Base-by-base conservation (phyloP, 2,113 vertebrate genomes). In the Corvus cornix region DNA sequence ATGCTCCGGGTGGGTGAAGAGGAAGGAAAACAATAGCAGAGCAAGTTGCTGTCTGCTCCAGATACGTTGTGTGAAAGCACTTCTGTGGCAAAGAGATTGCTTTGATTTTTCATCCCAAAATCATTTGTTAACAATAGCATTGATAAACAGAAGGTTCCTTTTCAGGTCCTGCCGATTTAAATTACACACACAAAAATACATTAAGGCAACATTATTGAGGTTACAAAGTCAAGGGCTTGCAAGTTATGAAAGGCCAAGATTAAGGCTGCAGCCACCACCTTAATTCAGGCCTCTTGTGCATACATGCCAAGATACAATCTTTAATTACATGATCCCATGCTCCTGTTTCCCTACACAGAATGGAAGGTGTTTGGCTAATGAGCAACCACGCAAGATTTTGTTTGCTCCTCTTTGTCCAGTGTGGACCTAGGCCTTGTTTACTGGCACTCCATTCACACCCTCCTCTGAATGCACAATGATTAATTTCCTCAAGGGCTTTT, bases 71-170 rank as follows among this genome's bases (percentile, higher is more conserved):
- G 82, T 84, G 95, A 95, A 95, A 92, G 77, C 11, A 1, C 90
- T 58, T 64, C 89, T 95, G 88, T 58, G 46, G 86, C 69, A 60
- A 49, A 75, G 92, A 96, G 93, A 95, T 96, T 93, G 88, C 95
- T 93, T 90, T 95, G 95, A 94, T 96, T 97, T 93, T 92, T 79
- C 89, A 80, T 75, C 74, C 75, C 95, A 4, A 93, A 93, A 96
- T 68, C 74, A 76, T 90, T 96, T 77, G 67, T 81, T 93, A 86
- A 56, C 59, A 84, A 17, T 56, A 58, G 60, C 94, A 48, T 13
- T 81, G 87, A 79, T 62, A 90, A 92, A 96, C 90, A 83, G 75
- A 86, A 73, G 55, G 62, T 6, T 59, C 28, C 22, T 63, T 87
- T 79, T 76, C 89, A 92, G 82, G 62, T 67, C 86, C 51, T 21